A percentile compares a stretch with the other conserved stretches of the same genome.
phyloP scores from a whole-genome alignment of 2,888 invertebrate genomes.

The Acanthosoma haemorrhoidale region DNA sequence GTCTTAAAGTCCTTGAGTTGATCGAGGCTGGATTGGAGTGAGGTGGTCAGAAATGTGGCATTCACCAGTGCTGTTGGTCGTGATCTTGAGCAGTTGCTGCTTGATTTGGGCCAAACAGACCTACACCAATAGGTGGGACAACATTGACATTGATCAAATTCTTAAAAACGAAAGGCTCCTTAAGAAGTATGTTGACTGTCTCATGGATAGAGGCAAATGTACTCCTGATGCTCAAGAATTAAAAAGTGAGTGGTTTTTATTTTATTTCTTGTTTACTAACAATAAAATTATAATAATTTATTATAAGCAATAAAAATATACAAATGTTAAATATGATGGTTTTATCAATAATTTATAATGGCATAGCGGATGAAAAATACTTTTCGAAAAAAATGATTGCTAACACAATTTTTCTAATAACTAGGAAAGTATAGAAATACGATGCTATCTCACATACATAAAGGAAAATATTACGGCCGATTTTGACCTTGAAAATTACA shows the following conservation, averaged over 20 bases:
- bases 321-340: no score
- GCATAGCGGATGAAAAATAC: no score
- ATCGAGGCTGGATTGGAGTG: neutral
- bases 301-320: no score
- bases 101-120: neutral
- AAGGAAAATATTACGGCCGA: no score
- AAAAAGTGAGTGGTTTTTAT: constrained; percentile 38
- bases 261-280: no score
- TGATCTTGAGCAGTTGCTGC: neutral
- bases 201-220: constrained; percentile 42
- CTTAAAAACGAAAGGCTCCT: constrained; percentile 43
- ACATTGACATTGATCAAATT: constrained; percentile 42
- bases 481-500: no score
- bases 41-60: neutral
- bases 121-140: constrained; percentile 42
- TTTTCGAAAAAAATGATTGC: no score
- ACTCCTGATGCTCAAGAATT: constrained; percentile 42
- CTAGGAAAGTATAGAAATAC: no score
- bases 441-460: no score
- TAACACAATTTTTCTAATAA: no score
- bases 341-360: no score
- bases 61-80: neutral
- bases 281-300: no score
- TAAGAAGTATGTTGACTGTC: constrained; percentile 42
- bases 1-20: neutral